Conservation (phyloP, 2,113 vertebrate genomes). For the Lanius collurio region DNA sequence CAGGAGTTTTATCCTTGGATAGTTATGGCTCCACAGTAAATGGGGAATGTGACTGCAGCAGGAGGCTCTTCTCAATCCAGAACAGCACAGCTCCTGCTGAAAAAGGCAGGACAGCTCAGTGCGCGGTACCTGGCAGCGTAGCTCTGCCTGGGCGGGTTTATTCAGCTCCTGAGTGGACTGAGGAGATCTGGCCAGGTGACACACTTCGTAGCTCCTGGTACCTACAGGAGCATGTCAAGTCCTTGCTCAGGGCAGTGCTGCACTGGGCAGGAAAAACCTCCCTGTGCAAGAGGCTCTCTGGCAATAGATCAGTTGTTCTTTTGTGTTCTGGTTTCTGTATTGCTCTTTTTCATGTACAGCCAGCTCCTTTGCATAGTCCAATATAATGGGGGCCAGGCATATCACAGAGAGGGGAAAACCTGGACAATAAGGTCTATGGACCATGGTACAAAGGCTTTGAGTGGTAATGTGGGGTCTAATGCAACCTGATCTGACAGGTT, state of each 20-base stretch:
- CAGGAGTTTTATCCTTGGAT: background rate
- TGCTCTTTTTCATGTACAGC: background rate
- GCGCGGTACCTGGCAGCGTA: accelerated
- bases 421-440: background rate
- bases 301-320: background rate
- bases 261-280: background rate
- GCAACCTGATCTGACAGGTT: background rate
- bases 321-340: background rate
- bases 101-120: background rate
- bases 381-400: background rate
- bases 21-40: background rate
- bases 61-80: background rate
- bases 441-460: background rate
- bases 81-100: background rate
- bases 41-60: background rate
- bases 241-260: background rate
- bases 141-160: background rate
- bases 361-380: background rate
- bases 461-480: background rate
- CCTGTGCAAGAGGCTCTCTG: background rate
- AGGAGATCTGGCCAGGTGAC: background rate
- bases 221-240: background rate
- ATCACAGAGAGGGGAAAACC: background rate
- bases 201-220: background rate
- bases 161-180: background rate